Evolutionary conservation across 2,888 invertebrate species (phyloP), one percentile per base, ranked within the genome.

Genomic region (Epiblema foenella): DNA sequence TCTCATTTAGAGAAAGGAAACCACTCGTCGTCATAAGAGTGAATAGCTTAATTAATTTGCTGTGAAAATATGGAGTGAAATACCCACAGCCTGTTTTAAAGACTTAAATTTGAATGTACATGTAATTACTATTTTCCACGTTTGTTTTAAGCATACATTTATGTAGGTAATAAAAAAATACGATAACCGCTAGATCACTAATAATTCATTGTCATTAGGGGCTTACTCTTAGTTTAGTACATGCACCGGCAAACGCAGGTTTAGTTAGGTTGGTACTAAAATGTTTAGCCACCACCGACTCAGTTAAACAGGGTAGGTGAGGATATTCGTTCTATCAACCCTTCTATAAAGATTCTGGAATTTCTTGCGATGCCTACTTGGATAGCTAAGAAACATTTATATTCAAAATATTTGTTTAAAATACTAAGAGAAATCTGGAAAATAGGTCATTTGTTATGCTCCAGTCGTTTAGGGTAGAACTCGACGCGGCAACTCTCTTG

Each of bases 391-490:
- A 12, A 51, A 64, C 24, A 24, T 24, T 20, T 46, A 33, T 54
- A 39, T 29, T 66, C 57, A 18, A 66, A 71, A 42, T 57, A 29
- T 49, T 24, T 62, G 29, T 63, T 59, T 69, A 49, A 62, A 71
- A 67, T 18, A 49, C 20, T 52, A 51, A 58, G 70, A 70, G 70
- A 67, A 52, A 57, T 58, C 70, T 33, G 52, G 24, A 67, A 71
- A 71, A 54, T 71, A 72, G 69, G 78, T 78, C 77, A 76, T 79
- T 80, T 77, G 77, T 79, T 77, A 71, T 73, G 56, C 71, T 71
- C 56, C 67, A 68, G 72, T 71, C 74, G 68, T 76, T 75, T 72
- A 75, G 76, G 73, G 73, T 17, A 60, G 70, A 59, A 65, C 72
- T 69, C 73, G 66, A 68, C 65, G 71, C 69, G 72, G 70, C 77